A percentile compares a stretch with the other conserved stretches of the same genome.
These are phyloP conservation scores for Lypha dubia DNA, from an alignment of 2,888 invertebrate genomes.

Conservation along the genomic window DNA sequence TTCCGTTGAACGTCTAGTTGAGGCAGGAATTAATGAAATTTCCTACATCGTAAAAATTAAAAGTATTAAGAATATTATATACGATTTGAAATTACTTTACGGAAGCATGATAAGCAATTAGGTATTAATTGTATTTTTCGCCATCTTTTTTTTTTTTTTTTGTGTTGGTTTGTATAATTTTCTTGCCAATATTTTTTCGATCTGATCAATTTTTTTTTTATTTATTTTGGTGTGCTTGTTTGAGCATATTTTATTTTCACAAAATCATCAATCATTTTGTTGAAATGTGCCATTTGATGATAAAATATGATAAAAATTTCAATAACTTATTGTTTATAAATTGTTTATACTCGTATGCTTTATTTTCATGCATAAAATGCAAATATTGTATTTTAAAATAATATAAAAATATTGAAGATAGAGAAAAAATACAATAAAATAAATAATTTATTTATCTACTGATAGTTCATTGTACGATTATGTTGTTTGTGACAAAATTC, in stretches of 20 bases:
- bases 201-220: background rate
- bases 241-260: background rate
- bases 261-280: background rate
- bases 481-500: background rate
- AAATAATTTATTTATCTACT: background rate
- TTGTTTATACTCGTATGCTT: background rate
- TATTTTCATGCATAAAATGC: background rate
- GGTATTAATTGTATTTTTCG: no score
- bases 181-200: background rate
- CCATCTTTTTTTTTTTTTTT: background rate
- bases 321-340: slow-evolving; percentile 4
- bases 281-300: background rate
- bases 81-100: no score
- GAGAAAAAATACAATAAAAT: background rate
- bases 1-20: no score
- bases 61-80: no score
- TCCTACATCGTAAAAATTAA: no score
- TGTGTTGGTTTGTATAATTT: no score
- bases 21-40: no score
- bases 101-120: background rate
- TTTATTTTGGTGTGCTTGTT: background rate
- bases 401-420: background rate
- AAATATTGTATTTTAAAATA: background rate
- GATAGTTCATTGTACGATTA: background rate
- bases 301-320: background rate